Percentiles rank a stretch among this genome's conserved stretches.
phyloP scores from a whole-genome alignment of 2,888 invertebrate genomes.

The Apamea monoglypha region DNA sequence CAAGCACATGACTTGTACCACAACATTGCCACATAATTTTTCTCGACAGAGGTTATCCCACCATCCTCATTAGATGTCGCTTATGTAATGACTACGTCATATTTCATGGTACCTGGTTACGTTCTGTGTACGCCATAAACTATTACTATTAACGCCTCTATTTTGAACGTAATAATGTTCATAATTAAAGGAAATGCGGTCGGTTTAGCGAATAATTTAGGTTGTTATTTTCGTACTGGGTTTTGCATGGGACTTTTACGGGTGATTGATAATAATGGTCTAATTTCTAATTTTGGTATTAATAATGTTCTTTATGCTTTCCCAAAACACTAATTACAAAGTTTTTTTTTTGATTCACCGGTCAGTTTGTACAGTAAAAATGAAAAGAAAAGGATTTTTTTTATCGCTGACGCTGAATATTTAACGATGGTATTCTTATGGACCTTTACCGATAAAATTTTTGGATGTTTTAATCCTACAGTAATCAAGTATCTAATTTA shows the following conservation, averaged over 20 bases:
- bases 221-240: slow-evolving; percentile 34
- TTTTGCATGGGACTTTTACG: slow-evolving; percentile 4
- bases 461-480: neutral
- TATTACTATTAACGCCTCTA: slow-evolving; percentile 56
- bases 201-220: slow-evolving; percentile 48
- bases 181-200: slow-evolving; percentile 61
- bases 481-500: neutral
- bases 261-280: slow-evolving; percentile 1
- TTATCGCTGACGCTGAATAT: neutral
- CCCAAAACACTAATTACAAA: neutral
- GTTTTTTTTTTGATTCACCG: neutral
- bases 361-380: neutral
- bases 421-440: neutral
- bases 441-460: neutral
- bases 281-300: slow-evolving; percentile 18
- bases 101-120: slow-evolving; percentile 63
- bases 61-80: slow-evolving; percentile 58
- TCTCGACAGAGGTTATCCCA: slow-evolving; percentile 60
- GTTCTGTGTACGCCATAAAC: slow-evolving; percentile 44
- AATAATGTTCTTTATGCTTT: neutral
- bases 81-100: slow-evolving; percentile 60
- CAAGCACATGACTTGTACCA: slow-evolving; percentile 51
- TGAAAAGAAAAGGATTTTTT: neutral
- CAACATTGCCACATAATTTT: slow-evolving; percentile 57
- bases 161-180: slow-evolving; percentile 50